phyloP scores from a whole-genome alignment of 2,113 vertebrate genomes.

The Callaeas wilsoni region DNA sequence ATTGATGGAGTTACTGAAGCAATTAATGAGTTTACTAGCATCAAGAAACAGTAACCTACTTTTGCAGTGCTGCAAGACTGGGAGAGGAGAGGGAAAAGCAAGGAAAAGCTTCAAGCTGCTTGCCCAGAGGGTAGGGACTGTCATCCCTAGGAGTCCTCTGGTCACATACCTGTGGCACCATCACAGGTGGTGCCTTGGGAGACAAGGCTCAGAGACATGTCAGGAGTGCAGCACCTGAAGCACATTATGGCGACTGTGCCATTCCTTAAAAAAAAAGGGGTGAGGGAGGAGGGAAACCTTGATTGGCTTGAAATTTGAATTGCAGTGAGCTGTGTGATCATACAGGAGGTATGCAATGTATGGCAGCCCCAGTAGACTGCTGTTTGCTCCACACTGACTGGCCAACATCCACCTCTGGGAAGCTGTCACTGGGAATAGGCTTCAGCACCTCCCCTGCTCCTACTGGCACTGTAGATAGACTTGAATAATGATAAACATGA shows the following conservation, averaged over 20 bases:
- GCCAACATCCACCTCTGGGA: background rate
- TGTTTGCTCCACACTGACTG: background rate
- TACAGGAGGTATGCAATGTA: accelerated
- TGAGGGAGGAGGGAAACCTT: background rate
- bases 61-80: background rate
- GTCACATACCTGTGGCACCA: accelerated
- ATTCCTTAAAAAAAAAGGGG: background rate
- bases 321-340: background rate
- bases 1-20: background rate
- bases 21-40: background rate
- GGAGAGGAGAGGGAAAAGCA: background rate
- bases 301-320: background rate
- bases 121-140: background rate
- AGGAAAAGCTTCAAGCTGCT: background rate
- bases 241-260: background rate
- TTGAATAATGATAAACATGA: background rate
- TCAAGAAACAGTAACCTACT: background rate
- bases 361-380: background rate
- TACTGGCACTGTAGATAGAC: background rate
- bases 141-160: background rate
- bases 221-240: background rate
- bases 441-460: background rate
- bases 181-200: accelerated
- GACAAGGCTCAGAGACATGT: background rate
- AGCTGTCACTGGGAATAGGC: background rate